Percentiles rank a stretch among this genome's conserved stretches.
Conservation (phyloP, 2,113 vertebrate species). For the Pavo muticus region DNA sequence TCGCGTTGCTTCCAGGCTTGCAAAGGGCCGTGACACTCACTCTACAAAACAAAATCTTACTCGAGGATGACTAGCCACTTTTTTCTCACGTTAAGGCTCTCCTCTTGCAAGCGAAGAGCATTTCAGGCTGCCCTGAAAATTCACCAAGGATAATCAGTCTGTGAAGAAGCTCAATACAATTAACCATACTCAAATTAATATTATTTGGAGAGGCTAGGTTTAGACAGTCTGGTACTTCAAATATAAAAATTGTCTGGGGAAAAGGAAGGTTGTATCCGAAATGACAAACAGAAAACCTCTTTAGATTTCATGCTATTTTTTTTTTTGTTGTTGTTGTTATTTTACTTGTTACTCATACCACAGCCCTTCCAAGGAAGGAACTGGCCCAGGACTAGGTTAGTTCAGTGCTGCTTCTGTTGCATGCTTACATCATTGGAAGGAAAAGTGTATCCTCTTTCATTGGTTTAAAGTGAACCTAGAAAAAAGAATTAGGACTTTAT, state of each 20-base stretch:
- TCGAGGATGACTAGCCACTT: constrained; percentile 31
- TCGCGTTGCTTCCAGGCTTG: constrained; percentile 19
- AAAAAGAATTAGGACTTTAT: background rate
- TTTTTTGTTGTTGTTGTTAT: background rate
- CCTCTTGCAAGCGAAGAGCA: background rate
- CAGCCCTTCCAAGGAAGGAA: background rate
- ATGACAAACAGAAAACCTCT: background rate
- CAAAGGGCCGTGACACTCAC: constrained; percentile 12
- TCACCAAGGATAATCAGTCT: background rate
- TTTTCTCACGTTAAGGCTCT: background rate
- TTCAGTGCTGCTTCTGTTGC: background rate
- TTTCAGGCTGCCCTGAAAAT: background rate
- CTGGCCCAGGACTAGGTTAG: background rate
- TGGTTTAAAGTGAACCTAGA: background rate
- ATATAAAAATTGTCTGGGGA: background rate
- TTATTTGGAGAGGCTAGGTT: background rate
- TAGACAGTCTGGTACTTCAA: background rate
- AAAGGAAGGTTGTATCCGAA: background rate
- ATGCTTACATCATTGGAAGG: background rate
- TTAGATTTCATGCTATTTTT: background rate
- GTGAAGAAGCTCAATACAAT: background rate
- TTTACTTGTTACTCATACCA: background rate
- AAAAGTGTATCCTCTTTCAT: background rate
- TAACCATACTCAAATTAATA: background rate
- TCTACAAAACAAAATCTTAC: constrained; percentile 38